phyloP scores from a whole-genome alignment of 2,113 vertebrate species.

The Morone chrysops region DNA sequence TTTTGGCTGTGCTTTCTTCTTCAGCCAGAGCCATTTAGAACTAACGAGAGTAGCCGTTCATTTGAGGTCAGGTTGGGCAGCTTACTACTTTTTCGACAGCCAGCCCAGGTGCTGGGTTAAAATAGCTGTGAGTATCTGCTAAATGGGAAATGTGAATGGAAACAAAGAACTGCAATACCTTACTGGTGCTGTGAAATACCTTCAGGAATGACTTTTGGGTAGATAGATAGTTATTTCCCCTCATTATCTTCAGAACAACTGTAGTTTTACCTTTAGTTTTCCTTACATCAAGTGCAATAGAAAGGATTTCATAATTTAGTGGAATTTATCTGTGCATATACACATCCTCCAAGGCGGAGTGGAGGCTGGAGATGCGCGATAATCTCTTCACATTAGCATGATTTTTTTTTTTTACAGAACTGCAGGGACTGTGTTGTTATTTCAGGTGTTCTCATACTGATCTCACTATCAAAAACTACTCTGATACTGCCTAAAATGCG shows the following conservation, averaged over 20 bases:
- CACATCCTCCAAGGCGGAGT: background rate
- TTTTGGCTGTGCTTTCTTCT: conserved; percentile 56
- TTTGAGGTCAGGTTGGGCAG: conserved; percentile 29
- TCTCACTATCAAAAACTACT: too few species aligned
- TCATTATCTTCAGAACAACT: background rate
- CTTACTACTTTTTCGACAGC: background rate
- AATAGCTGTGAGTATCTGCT: conserved; percentile 8
- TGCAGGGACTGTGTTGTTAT: too few species aligned
- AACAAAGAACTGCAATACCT: background rate
- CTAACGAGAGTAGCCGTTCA: conserved; percentile 61
- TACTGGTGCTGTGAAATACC: conserved; percentile 10
- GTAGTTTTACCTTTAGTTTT: background rate
- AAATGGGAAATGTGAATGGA: conserved; percentile 21
- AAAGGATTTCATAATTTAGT: background rate
- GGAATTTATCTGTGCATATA: background rate
- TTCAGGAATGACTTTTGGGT: background rate
- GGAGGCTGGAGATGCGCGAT: too few species aligned
- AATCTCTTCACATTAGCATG: too few species aligned
- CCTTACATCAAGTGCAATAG: background rate
- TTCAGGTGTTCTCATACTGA: too few species aligned
- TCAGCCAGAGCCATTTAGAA: conserved; percentile 58
- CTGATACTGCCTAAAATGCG: too few species aligned
- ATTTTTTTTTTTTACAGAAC: too few species aligned
- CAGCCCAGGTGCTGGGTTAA: conserved; percentile 18
- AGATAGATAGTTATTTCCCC: background rate